Evolutionary conservation across 2,113 vertebrate genomes (phyloP).

Genomic region (Hassar affinis): DNA sequence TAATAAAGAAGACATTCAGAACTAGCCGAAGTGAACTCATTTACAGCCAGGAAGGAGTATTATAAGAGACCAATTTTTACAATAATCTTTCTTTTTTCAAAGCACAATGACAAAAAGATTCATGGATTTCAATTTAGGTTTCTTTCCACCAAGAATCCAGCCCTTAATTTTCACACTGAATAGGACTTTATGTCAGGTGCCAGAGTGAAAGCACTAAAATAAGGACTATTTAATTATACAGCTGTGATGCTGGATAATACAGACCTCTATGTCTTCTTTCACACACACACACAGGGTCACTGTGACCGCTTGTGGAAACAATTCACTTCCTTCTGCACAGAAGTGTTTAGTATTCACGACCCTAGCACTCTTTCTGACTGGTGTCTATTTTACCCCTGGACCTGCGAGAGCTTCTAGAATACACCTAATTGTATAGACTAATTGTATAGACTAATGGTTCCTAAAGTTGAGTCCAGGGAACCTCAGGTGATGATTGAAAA

Average conservation of each 20-base stretch:
- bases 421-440: too few species aligned
- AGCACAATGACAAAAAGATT: neutral
- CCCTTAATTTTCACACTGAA: slow-evolving; percentile 24
- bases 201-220: slow-evolving; percentile 35
- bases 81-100: neutral
- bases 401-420: slow-evolving; percentile 13
- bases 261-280: slow-evolving; percentile 29
- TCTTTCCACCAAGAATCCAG: neutral
- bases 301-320: slow-evolving; percentile 48
- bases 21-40: neutral
- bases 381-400: slow-evolving; percentile 12
- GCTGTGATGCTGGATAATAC: slow-evolving; percentile 42
- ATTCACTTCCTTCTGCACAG: slow-evolving; percentile 38
- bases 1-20: neutral
- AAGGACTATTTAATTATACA: slow-evolving; percentile 37
- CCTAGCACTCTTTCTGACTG: slow-evolving; percentile 38
- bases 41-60: neutral
- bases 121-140: neutral
- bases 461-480: too few species aligned
- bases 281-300: slow-evolving; percentile 47
- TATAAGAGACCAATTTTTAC: too few species aligned
- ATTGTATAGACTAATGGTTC: too few species aligned
- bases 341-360: slow-evolving; percentile 50
- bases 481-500: too few species aligned
- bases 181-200: slow-evolving; percentile 36